Percentiles rank a stretch among this genome's conserved stretches.
Conservation (phyloP, 2,888 invertebrate species). For the Ferrisia virgata region DNA sequence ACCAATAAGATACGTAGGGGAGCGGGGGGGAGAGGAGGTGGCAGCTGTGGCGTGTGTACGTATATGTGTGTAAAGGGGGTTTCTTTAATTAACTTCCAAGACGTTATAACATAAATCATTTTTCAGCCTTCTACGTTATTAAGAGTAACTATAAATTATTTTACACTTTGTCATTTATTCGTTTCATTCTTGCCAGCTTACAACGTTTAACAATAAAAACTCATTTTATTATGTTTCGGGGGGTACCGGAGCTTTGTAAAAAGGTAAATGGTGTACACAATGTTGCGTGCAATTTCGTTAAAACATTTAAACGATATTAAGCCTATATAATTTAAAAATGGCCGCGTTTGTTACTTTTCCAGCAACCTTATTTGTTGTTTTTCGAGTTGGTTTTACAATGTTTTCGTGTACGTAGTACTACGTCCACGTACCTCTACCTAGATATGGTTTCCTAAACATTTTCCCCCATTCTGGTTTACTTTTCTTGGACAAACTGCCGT, state of each 20-base stretch:
- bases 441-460: too few relatives aligned
- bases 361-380: not conserved
- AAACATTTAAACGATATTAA: conserved; percentile 37
- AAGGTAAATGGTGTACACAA: conserved; percentile 41
- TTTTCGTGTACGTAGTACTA: too few relatives aligned
- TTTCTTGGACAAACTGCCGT: too few relatives aligned
- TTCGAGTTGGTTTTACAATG: not conserved
- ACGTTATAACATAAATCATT: conserved; percentile 44
- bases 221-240: conserved; percentile 39
- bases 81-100: conserved; percentile 45
- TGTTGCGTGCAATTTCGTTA: conserved; percentile 44
- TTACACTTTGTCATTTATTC: conserved; percentile 45
- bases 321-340: conserved; percentile 38
- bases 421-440: too few relatives aligned
- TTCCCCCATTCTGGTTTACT: too few relatives aligned
- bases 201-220: conserved; percentile 43
- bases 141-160: conserved; percentile 45
- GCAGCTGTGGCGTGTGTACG: conserved; percentile 10
- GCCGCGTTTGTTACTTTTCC: not conserved
- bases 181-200: conserved; percentile 41
- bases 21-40: not conserved
- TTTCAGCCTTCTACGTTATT: conserved; percentile 44
- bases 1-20: too few relatives aligned
- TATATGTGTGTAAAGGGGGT: conserved; percentile 36
- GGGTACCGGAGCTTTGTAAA: conserved; percentile 37